Percentiles rank a stretch among this genome's conserved stretches.
These are phyloP conservation scores for Macrocentrus cingulum DNA, from an alignment of 1,140 invertebrate genomes.

Conservation along the genomic window DNA sequence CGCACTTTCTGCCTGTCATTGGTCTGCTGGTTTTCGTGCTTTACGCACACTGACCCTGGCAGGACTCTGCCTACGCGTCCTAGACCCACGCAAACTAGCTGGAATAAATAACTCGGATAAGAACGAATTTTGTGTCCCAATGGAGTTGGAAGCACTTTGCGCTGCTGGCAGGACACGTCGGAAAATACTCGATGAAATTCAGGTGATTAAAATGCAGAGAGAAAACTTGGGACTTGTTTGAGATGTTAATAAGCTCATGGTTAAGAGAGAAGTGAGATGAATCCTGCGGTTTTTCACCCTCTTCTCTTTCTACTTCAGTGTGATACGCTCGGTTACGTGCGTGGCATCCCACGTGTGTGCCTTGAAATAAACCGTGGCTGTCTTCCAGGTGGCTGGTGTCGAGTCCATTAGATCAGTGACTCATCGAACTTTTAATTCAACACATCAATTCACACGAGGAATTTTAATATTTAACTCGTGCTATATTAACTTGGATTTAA, in stretches of 20 bases:
- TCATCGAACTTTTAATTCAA: constrained; percentile 25
- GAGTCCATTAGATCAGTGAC: constrained; percentile 18
- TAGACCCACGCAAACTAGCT: too few relatives aligned
- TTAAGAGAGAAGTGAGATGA: constrained; percentile 17
- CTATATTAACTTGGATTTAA: too few relatives aligned
- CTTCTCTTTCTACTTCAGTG: constrained; percentile 31
- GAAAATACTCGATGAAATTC: constrained; percentile 8
- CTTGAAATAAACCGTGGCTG: constrained; percentile 8
- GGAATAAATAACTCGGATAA: too few relatives aligned
- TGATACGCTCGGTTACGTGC: constrained; percentile 38
- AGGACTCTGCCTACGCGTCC: too few relatives aligned
- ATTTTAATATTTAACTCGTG: too few relatives aligned
- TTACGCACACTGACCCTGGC: too few relatives aligned
- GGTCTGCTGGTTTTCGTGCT: too few relatives aligned
- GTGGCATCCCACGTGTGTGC: constrained; percentile 28
- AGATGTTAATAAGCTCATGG: constrained; percentile 45
- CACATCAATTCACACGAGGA: not conserved
- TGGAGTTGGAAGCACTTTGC: too few relatives aligned
- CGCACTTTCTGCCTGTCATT: too few relatives aligned
- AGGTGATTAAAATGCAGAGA: not conserved
- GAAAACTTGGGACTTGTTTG: constrained; percentile 19
- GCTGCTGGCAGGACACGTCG: not conserved
- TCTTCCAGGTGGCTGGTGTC: constrained; percentile 5
- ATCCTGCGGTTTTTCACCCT: constrained; percentile 29
- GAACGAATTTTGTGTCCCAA: too few relatives aligned